phyloP scores from a whole-genome alignment of 2,113 vertebrate genomes.

The Pheucticus melanocephalus region DNA sequence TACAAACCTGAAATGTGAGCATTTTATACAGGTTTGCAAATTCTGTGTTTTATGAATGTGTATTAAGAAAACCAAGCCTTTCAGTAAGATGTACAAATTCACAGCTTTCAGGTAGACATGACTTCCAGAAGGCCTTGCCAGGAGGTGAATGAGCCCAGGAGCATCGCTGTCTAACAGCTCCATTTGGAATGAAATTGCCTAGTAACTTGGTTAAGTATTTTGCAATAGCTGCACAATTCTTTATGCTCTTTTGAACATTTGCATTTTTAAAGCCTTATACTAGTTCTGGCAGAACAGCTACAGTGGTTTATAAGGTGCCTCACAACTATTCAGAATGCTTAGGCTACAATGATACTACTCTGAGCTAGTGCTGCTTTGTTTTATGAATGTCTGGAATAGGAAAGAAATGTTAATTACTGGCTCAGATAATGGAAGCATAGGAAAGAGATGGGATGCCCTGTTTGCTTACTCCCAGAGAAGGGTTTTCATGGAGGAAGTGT shows the following conservation, averaged over 20 bases:
- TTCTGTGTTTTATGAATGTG: neutral
- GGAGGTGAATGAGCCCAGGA: neutral
- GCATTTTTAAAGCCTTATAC: slow-evolving; percentile 36
- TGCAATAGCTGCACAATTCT: slow-evolving; percentile 28
- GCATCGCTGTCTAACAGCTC: neutral
- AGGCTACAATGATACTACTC: neutral
- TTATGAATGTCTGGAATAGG: neutral
- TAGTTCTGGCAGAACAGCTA: neutral
- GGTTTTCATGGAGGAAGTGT: neutral
- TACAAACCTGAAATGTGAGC: neutral
- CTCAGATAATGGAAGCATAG: neutral
- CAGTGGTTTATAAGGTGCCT: neutral
- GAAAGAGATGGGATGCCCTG: neutral
- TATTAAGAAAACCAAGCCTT: neutral
- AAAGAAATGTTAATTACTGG: neutral
- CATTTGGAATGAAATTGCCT: neutral
- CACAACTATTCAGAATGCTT: neutral
- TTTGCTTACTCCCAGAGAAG: neutral
- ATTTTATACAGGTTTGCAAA: neutral
- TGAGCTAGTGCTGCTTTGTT: neutral
- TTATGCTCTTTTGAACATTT: slow-evolving; percentile 28
- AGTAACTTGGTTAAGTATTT: neutral
- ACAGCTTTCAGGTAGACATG: neutral
- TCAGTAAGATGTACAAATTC: neutral
- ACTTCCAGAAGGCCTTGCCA: neutral